A percentile compares a stretch with the other conserved stretches of the same genome.
Evolutionary conservation across 2,113 vertebrate species (phyloP).

Genomic region (Hiodon tergisus): DNA sequence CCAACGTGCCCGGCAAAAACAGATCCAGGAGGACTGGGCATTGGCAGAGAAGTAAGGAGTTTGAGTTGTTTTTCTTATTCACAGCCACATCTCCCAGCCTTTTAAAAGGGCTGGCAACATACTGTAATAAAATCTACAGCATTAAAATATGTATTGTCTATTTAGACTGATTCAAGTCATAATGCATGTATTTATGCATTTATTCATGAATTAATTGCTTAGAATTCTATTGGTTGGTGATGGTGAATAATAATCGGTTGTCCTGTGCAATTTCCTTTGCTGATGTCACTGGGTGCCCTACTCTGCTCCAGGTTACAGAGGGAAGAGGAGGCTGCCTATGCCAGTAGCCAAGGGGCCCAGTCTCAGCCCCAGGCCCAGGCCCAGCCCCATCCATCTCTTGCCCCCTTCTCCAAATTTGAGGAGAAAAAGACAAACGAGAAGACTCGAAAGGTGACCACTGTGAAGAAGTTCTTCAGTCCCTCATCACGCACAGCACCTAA

Average conservation of each 20-base stretch:
- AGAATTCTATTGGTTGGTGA: too few relatives aligned
- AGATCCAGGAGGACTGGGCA: conserved; percentile 93
- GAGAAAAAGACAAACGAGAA: conserved; percentile 98
- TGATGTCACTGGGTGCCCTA: too few relatives aligned
- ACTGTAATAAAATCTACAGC: too few relatives aligned
- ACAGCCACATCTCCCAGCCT: background rate
- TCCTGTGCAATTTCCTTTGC: too few relatives aligned
- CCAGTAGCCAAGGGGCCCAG: conserved; percentile 78
- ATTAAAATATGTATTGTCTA: too few relatives aligned
- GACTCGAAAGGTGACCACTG: conserved; percentile 89
- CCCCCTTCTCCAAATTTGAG: conserved; percentile 93
- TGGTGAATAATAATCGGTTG: too few relatives aligned
- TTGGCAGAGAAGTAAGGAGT: conserved; percentile 79
- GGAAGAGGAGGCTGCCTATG: conserved; percentile 92
- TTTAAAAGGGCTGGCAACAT: background rate
- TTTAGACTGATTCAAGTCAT: too few relatives aligned
- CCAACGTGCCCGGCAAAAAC: conserved; percentile 79
- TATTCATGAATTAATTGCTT: too few relatives aligned
- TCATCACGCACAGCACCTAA: conserved; percentile 83
- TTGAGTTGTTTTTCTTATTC: background rate
- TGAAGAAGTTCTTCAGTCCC: conserved; percentile 96
- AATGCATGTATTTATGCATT: too few relatives aligned
- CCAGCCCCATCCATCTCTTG: conserved; percentile 68
- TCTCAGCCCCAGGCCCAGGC: conserved; percentile 60
- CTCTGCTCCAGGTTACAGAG: conserved; percentile 73